phyloP scores from a whole-genome alignment of 2,797 vertebrate genomes.

The Notoglanidium macrostoma region DNA sequence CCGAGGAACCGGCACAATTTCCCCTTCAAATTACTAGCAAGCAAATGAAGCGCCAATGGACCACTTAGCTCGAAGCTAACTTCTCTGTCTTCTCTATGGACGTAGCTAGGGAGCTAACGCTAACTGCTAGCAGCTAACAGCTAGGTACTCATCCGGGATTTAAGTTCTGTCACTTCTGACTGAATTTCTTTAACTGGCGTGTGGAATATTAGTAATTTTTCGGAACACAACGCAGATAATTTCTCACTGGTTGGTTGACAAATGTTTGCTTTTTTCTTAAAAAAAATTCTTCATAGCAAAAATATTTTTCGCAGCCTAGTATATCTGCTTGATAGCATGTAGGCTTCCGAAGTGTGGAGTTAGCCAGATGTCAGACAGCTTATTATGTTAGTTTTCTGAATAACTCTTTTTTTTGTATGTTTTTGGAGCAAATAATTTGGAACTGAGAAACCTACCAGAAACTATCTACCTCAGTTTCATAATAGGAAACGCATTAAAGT shows the following conservation, averaged over 20 bases:
- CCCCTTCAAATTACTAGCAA: constrained; percentile 61
- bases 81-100: constrained; percentile 7
- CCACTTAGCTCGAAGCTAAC: constrained; percentile 59
- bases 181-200: background rate
- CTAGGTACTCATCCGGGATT: background rate
- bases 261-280: background rate
- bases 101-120: constrained; percentile 20
- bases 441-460: background rate
- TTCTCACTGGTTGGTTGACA: background rate
- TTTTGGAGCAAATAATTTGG: background rate
- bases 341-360: background rate
- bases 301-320: too few relatives aligned
- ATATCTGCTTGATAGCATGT: too few relatives aligned
- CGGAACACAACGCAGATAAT: too few relatives aligned
- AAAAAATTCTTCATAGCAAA: background rate
- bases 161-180: background rate
- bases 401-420: background rate
- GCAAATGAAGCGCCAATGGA: constrained; percentile 64
- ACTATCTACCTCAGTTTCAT: background rate
- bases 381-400: background rate
- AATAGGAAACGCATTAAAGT: background rate
- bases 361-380: background rate
- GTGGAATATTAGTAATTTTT: background rate
- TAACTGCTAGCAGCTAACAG: constrained; percentile 8
- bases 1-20: constrained; percentile 48